These are phyloP conservation scores for Drosophila kanapiae DNA, from an alignment of 1,140 invertebrate species.

Conservation along the genomic window DNA sequence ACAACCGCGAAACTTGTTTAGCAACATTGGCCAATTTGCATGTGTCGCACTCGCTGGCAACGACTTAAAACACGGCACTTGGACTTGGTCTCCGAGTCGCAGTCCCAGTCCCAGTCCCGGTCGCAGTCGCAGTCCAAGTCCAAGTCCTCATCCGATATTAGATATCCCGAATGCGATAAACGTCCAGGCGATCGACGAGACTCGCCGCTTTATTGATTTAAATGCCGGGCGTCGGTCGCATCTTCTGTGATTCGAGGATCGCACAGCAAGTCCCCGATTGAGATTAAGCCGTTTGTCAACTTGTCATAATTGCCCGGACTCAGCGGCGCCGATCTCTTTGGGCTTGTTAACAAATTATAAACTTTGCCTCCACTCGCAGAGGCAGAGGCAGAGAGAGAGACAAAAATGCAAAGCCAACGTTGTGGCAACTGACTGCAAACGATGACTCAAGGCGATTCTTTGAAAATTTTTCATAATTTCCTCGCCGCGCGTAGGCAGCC, in stretches of 20 bases:
- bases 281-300: constrained; percentile 84
- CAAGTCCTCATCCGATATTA: constrained; percentile 59
- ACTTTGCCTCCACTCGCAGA: constrained; percentile 25
- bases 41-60: constrained; percentile 72
- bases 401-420: constrained; percentile 52
- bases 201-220: constrained; percentile 72
- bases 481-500: constrained; percentile 70
- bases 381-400: background rate
- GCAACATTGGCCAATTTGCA: constrained; percentile 82
- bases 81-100: constrained; percentile 3
- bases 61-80: constrained; percentile 30
- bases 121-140: constrained; percentile 11
- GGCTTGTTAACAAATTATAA: constrained; percentile 77
- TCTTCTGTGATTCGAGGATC: constrained; percentile 52
- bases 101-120: constrained; percentile 15
- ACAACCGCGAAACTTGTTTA: constrained; percentile 73
- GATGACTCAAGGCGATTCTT: constrained; percentile 81
- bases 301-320: constrained; percentile 75
- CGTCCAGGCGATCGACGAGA: constrained; percentile 37
- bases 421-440: constrained; percentile 61
- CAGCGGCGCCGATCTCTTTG: constrained; percentile 64
- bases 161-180: constrained; percentile 80
- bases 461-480: constrained; percentile 75
- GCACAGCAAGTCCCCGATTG: constrained; percentile 65
- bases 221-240: constrained; percentile 58